These are phyloP conservation scores for Spilarctia lutea DNA, from an alignment of 2,888 invertebrate species.

Conservation along the genomic window DNA sequence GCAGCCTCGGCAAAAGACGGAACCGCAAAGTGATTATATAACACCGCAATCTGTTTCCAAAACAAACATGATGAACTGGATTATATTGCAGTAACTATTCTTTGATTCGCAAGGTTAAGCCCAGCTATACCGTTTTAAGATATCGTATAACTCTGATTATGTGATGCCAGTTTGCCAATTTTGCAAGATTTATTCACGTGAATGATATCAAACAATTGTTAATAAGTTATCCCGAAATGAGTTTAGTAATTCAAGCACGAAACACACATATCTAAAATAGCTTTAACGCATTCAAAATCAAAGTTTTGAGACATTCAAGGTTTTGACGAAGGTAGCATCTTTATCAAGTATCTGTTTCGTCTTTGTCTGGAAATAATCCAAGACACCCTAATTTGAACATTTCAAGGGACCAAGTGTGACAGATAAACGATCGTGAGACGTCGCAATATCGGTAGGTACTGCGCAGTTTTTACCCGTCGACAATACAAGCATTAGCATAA, in stretches of 20 bases:
- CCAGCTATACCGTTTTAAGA: constrained; percentile 1
- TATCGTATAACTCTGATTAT: constrained; percentile 6
- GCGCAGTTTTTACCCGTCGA: background rate
- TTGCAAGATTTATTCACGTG: background rate
- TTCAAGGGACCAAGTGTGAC: background rate
- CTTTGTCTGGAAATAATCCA: background rate
- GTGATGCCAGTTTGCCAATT: background rate
- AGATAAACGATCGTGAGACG: background rate
- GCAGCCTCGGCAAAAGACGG: constrained; percentile 11
- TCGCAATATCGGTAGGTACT: background rate
- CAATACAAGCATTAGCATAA: constrained; percentile 15
- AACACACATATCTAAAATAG: background rate
- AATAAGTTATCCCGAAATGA: background rate
- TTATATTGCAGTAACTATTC: constrained; percentile 46
- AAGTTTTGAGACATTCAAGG: too few species aligned
- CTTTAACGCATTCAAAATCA: too few species aligned
- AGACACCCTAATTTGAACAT: background rate
- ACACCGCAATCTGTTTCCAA: constrained; percentile 34
- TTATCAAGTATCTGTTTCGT: background rate
- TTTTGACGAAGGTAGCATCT: background rate
- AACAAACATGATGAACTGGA: constrained; percentile 29
- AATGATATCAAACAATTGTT: background rate
- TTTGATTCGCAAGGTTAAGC: constrained; percentile 51
- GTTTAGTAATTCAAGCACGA: background rate
- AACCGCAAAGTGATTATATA: constrained; percentile 35